phyloP scores from a whole-genome alignment of 2,113 vertebrate species.

The Anser brachyrhynchus region DNA sequence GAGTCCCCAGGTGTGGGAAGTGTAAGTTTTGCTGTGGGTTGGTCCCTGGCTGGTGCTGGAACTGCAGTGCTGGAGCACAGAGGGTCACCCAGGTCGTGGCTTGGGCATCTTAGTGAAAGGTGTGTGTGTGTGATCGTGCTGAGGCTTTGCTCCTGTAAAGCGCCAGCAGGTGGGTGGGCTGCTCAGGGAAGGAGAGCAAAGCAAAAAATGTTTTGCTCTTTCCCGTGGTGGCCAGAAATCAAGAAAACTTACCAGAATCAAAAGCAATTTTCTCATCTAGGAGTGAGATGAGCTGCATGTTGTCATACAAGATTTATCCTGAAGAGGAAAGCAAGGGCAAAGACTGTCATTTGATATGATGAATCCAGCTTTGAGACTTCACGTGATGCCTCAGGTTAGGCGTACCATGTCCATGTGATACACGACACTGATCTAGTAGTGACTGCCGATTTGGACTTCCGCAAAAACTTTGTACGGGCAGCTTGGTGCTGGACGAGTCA shows the following conservation, averaged over 20 bases:
- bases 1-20: neutral
- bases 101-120: neutral
- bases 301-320: neutral
- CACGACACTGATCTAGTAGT: neutral
- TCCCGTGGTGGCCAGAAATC: neutral
- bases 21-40: neutral
- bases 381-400: slow-evolving; percentile 44
- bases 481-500: neutral
- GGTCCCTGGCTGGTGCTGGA: neutral
- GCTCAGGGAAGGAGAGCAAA: neutral
- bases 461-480: neutral
- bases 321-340: slow-evolving; percentile 52
- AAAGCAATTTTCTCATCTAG: neutral
- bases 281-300: neutral
- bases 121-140: neutral
- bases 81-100: neutral
- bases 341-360: slow-evolving; percentile 38
- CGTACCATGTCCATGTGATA: neutral
- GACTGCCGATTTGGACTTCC: neutral
- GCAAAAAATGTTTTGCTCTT: neutral
- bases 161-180: rapidly evolving
- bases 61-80: neutral
- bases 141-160: neutral
- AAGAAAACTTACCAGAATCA: neutral
- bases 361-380: slow-evolving; percentile 57